These are phyloP conservation scores for Pseudomyrmex pallidus DNA, from an alignment of 1,140 invertebrate species.

Conservation along the genomic window DNA sequence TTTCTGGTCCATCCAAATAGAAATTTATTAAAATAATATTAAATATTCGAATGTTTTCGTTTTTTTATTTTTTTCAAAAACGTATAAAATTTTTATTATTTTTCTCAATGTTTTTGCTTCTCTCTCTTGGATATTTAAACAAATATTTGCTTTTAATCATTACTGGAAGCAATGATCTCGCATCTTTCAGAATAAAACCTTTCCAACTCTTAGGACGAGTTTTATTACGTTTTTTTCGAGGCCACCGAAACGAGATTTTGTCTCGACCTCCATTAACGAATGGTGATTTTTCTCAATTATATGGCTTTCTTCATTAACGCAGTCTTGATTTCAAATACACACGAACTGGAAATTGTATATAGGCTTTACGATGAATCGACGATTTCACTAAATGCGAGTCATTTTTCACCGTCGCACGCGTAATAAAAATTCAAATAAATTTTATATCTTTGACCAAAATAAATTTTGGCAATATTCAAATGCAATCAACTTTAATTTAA, in stretches of 20 bases:
- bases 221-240: conserved; percentile 50
- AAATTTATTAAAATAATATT: too few species aligned
- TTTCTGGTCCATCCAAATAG: too few species aligned
- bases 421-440: conserved; percentile 16
- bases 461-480: neutral
- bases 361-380: neutral
- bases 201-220: conserved; percentile 11
- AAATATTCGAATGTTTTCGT: too few species aligned
- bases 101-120: too few species aligned
- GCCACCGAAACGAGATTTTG: neutral
- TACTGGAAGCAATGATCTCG: neutral
- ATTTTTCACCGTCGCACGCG: conserved; percentile 4
- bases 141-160: neutral
- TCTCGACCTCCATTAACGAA: conserved; percentile 42
- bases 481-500: neutral
- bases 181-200: neutral
- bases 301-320: conserved; percentile 34
- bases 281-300: conserved; percentile 71
- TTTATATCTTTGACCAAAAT: neutral
- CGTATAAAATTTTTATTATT: too few species aligned
- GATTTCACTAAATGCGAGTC: neutral
- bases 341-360: conserved; percentile 15
- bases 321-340: conserved; percentile 19
- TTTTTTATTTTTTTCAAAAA: too few species aligned
- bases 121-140: too few species aligned